Conservation (phyloP, 2,113 vertebrate genomes). For the Donacobius atricapilla region DNA sequence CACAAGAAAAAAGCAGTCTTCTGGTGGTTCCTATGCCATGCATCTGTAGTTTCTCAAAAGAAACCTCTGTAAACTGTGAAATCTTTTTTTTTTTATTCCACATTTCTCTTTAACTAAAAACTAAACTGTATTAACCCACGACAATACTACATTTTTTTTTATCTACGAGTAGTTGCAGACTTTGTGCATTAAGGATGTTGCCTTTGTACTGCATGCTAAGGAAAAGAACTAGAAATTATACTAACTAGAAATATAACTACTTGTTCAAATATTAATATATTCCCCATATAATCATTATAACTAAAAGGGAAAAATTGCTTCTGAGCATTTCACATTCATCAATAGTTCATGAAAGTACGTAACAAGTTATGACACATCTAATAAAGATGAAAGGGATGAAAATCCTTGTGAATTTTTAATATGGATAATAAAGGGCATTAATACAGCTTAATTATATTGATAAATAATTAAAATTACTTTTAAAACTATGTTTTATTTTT, state of each 20-base stretch:
- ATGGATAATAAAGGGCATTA: conserved; percentile 40
- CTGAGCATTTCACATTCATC: conserved; percentile 24
- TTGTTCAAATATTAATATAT: conserved; percentile 59
- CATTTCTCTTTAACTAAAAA: no score
- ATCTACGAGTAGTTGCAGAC: not conserved
- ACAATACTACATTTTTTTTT: no score
- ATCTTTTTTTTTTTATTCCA: no score
- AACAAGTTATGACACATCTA: conserved; percentile 50
- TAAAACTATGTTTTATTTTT: conserved; percentile 54
- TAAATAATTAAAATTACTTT: conserved; percentile 56
- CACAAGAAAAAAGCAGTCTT: no score
- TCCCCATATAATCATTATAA: conserved; percentile 28
- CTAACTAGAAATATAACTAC: conserved; percentile 4
- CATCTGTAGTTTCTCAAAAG: no score
- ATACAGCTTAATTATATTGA: conserved; percentile 46
- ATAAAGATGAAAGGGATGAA: conserved; percentile 53
- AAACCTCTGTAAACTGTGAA: no score
- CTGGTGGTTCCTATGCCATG: no score
- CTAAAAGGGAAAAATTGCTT: conserved; percentile 24
- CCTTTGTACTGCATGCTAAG: not conserved
- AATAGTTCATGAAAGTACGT: conserved; percentile 42
- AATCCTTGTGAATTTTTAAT: conserved; percentile 51
- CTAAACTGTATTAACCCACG: no score
- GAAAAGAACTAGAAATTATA: not conserved
- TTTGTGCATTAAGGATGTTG: not conserved